These are phyloP conservation scores for Trematomus loennbergii DNA, from an alignment of 2,113 vertebrate genomes.

Conservation along the genomic window DNA sequence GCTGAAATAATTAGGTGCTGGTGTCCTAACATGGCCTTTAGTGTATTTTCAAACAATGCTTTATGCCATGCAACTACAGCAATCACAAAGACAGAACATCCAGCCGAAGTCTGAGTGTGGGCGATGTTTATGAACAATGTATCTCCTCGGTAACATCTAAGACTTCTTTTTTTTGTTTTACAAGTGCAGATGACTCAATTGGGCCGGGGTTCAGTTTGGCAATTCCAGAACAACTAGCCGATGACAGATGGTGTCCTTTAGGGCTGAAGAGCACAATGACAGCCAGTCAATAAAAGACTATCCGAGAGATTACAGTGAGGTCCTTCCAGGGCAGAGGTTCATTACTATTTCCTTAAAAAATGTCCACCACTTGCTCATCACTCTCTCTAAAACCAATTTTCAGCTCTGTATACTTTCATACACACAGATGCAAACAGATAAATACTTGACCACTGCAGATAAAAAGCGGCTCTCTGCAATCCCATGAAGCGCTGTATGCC, in stretches of 20 bases:
- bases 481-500: slow-evolving; percentile 24
- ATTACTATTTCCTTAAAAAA: slow-evolving; percentile 70
- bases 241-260: slow-evolving; percentile 61
- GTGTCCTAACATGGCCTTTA: background rate
- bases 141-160: slow-evolving; percentile 37
- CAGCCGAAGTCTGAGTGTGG: background rate
- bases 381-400: slow-evolving; percentile 28
- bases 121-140: slow-evolving; percentile 27
- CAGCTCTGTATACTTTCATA: slow-evolving; percentile 29
- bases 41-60: background rate
- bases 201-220: background rate
- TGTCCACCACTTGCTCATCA: slow-evolving; percentile 48
- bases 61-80: background rate
- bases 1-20: slow-evolving; percentile 11
- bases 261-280: slow-evolving; percentile 49
- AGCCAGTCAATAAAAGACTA: slow-evolving; percentile 67
- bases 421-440: background rate
- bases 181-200: slow-evolving; percentile 39
- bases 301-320: slow-evolving; percentile 61
- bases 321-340: slow-evolving; percentile 40
- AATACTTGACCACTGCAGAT: background rate
- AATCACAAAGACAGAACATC: slow-evolving; percentile 3
- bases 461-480: slow-evolving; percentile 21
- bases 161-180: slow-evolving; percentile 12
- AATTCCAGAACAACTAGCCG: slow-evolving; percentile 44